Percentiles rank a stretch among this genome's conserved stretches.
Evolutionary conservation across 2,797 vertebrate genomes (phyloP).

Genomic region (Silurus lanzhouensis): DNA sequence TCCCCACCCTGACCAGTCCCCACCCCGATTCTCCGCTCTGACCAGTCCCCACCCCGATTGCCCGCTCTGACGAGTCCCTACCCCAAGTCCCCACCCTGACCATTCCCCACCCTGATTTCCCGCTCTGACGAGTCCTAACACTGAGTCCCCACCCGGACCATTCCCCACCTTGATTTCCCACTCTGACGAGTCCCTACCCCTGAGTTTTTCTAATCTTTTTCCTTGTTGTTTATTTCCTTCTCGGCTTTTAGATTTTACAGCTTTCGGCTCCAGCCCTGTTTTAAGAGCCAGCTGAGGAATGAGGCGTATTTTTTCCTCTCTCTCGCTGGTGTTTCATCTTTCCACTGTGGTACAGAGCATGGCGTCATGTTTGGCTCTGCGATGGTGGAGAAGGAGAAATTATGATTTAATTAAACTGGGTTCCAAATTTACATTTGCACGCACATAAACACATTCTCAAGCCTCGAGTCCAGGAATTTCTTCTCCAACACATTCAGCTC

Average conservation of each 20-base stretch:
- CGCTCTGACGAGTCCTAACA: too few species aligned
- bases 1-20: too few species aligned
- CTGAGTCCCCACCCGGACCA: too few species aligned
- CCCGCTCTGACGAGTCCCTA: too few species aligned
- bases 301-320: not conserved
- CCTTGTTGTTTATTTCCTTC: not conserved
- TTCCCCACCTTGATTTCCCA: too few species aligned
- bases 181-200: too few species aligned
- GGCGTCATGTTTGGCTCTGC: not conserved
- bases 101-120: too few species aligned
- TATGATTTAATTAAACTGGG: not conserved
- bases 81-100: too few species aligned
- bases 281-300: constrained; percentile 28
- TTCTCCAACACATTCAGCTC: not conserved
- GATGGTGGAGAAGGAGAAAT: not conserved
- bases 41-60: too few species aligned
- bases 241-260: not conserved
- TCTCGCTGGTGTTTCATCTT: not conserved
- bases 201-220: not conserved
- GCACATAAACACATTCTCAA: not conserved
- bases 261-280: constrained; percentile 2
- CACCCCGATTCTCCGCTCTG: too few species aligned
- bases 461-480: not conserved
- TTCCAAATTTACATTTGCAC: not conserved
- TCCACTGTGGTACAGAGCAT: not conserved